Base-by-base conservation (phyloP, 2,113 vertebrate species). In the Caranx ignobilis region DNA sequence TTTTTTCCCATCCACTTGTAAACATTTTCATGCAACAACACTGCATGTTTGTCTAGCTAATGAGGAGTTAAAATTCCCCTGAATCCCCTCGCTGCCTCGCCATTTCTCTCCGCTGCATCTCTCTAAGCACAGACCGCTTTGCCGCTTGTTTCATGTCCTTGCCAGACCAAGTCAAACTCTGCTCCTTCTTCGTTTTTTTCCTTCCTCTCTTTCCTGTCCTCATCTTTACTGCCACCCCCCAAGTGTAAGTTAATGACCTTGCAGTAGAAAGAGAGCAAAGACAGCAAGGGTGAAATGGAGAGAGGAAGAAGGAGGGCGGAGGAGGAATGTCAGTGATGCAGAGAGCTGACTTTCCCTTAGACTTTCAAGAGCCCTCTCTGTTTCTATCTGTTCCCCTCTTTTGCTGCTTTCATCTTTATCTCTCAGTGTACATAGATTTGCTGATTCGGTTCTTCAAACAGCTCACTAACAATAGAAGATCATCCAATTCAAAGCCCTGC, bases 191-290 rank as follows among this genome's bases (percentile, higher is more conserved):
- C 26, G 26, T 41, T 41, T 41, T 41, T 41, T 41, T 37, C 8
- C 37, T 4, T 11, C n/a, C 52, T 70, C 52, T 34, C n/a, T 7
- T 55, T 6, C 50, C 43, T 56, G 77, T 54, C 71, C 61, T 81
- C 32, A 4, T 84, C 77, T 71, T 68, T 6, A 21, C 52, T 55
- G 43, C 60, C 73, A 67, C 43, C 76, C 57, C 43, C 59, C 26
- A 39, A 65, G 52, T 82, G 75, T 52, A 61, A 69, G 66, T 78
- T 82, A 71, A 75, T 84, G 81, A 82, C 88, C 59, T 77, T 82
- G 76, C 72, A 59, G 84, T 10, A 57, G 39, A 84, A 69, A 32
- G 71, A 82, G 62, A 77, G 67, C 50, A 78, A 84, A 86, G 74
- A 68, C 69, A 35, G 69, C n/a, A n/a, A 57, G 18, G 59, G 69